A percentile compares a stretch with the other conserved stretches of the same genome.
Conservation (phyloP, 2,797 vertebrate genomes). For the Pangasius djambal region DNA sequence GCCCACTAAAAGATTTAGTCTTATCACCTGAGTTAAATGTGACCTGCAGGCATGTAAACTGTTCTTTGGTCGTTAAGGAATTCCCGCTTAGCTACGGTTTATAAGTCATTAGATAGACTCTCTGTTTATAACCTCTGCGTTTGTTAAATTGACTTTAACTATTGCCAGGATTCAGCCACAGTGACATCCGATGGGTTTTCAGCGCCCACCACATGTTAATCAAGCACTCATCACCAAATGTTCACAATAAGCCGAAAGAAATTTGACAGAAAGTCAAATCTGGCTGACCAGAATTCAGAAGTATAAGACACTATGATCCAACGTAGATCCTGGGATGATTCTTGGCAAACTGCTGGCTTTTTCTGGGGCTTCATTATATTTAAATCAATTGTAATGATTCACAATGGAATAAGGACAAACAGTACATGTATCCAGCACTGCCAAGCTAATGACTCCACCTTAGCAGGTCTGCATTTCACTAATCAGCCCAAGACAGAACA, state of each 20-base stretch:
- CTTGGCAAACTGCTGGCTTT: neutral
- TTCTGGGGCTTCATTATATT: slow-evolving; percentile 8
- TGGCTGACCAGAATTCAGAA: neutral
- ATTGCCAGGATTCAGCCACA: neutral
- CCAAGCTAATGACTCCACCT: neutral
- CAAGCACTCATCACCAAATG: neutral
- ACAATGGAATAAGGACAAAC: slow-evolving; percentile 18
- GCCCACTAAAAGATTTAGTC: neutral
- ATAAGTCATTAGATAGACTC: neutral
- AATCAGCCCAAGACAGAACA: neutral
- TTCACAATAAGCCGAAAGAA: neutral
- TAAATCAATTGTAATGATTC: slow-evolving; percentile 14
- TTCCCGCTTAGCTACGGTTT: neutral
- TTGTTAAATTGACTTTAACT: neutral
- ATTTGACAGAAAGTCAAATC: neutral
- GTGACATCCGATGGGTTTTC: neutral
- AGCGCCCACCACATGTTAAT: neutral
- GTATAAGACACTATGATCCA: neutral
- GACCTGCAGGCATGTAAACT: neutral
- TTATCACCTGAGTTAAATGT: neutral
- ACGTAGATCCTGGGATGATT: neutral
- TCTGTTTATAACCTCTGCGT: neutral
- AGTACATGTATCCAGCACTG: neutral
- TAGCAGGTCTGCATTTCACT: slow-evolving; percentile 1
- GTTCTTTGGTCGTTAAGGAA: neutral